A percentile compares a stretch with the other conserved stretches of the same genome.
Conservation (phyloP, 2,888 invertebrate species). For the Platynereis dumerilii region DNA sequence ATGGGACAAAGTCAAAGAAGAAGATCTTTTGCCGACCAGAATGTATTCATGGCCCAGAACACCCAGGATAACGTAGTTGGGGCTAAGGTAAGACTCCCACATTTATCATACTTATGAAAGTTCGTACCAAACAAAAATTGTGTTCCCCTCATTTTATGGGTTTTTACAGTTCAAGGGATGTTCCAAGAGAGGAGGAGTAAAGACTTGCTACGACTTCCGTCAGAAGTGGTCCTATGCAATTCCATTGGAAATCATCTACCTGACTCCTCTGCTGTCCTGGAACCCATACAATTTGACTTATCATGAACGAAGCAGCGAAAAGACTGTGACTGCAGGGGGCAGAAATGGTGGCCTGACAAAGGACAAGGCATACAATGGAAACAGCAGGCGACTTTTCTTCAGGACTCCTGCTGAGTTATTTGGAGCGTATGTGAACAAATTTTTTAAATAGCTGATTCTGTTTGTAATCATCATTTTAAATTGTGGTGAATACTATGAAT, state of each 20-base stretch:
- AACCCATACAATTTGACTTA: constrained; percentile 17
- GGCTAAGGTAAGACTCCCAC: not conserved
- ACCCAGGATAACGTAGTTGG: not conserved
- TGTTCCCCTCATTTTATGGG: too few relatives aligned
- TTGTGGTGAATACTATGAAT: too few relatives aligned
- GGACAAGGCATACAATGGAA: constrained; percentile 8
- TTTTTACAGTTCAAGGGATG: too few relatives aligned
- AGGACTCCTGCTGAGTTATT: constrained; percentile 12
- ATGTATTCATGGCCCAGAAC: constrained; percentile 17
- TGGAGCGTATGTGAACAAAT: too few relatives aligned
- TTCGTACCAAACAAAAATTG: too few relatives aligned
- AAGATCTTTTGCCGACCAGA: constrained; percentile 17
- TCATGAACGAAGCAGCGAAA: not conserved
- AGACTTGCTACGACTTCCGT: not conserved
- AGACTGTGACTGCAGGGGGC: not conserved
- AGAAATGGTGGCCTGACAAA: not conserved
- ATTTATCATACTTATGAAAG: too few relatives aligned
- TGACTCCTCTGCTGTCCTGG: constrained; percentile 17
- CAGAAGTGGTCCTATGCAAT: constrained; percentile 15
- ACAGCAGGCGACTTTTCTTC: not conserved
- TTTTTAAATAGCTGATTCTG: too few relatives aligned
- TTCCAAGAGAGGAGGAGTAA: too few relatives aligned
- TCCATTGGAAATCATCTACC: constrained; percentile 20
- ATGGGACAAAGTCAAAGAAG: constrained; percentile 1
- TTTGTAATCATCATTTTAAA: too few relatives aligned